Evolutionary conservation across 2,113 vertebrate genomes (phyloP).

Genomic region (Hippolais icterina): DNA sequence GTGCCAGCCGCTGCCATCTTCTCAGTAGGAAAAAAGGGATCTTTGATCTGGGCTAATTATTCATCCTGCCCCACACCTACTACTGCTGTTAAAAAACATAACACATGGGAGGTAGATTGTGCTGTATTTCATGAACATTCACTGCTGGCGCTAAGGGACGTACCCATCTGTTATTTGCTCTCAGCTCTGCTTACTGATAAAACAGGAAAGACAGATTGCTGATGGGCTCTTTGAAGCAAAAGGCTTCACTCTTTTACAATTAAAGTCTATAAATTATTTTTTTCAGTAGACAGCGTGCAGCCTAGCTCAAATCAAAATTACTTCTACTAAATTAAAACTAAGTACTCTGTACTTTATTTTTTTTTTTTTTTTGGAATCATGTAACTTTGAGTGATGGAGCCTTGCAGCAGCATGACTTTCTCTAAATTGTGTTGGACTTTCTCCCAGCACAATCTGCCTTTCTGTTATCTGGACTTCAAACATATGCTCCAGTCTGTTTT

Average conservation of each 20-base stretch:
- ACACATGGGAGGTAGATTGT: conserved; percentile 58
- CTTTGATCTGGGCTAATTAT: conserved; percentile 51
- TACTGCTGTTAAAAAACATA: conserved; percentile 62
- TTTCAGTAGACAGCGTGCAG: conserved; percentile 42
- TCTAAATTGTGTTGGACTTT: neutral
- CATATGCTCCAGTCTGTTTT: neutral
- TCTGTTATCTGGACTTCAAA: neutral
- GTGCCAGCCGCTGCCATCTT: conserved; percentile 5
- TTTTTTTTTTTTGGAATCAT: neutral
- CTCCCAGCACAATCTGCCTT: neutral
- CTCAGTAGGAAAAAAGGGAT: conserved; percentile 26
- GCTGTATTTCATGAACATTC: conserved; percentile 70
- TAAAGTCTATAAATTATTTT: conserved; percentile 73
- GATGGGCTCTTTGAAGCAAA: conserved; percentile 77
- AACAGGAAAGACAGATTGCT: conserved; percentile 77
- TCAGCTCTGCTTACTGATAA: conserved; percentile 74
- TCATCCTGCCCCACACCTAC: conserved; percentile 57
- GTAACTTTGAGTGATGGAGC: neutral
- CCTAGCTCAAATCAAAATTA: conserved; percentile 61
- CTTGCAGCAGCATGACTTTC: neutral
- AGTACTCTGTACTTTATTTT: neutral
- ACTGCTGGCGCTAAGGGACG: conserved; percentile 60
- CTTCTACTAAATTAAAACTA: conserved; percentile 53
- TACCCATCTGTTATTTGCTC: conserved; percentile 78
- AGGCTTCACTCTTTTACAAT: conserved; percentile 70